phyloP scores from a whole-genome alignment of 2,888 invertebrate genomes.

The Calephelis perditalis region DNA sequence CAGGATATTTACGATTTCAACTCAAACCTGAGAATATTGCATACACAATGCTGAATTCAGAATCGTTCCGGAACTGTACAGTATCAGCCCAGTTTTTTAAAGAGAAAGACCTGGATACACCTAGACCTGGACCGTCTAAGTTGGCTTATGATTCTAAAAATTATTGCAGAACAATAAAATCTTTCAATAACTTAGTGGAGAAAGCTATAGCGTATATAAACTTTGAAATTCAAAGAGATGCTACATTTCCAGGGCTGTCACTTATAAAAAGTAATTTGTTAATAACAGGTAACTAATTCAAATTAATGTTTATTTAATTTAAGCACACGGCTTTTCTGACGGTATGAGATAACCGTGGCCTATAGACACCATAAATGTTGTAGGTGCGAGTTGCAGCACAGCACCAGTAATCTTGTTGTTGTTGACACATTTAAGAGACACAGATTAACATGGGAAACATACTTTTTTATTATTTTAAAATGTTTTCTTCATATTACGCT shows the following conservation, averaged over 20 bases:
- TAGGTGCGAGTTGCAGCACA: too few species aligned
- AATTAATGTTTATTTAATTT: constrained; percentile 3
- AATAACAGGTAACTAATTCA: constrained; percentile 52
- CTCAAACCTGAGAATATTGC: constrained; percentile 64
- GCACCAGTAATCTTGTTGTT: too few species aligned
- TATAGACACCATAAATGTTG: too few species aligned
- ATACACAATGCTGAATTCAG: constrained; percentile 69
- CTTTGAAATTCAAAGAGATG: constrained; percentile 64
- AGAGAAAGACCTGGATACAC: constrained; percentile 47
- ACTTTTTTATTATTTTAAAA: too few species aligned
- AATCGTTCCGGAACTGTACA: constrained; percentile 71
- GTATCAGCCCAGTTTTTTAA: constrained; percentile 56
- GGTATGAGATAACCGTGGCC: too few species aligned
- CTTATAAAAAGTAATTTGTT: constrained; percentile 68
- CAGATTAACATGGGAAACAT: too few species aligned
- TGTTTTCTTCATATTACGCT: too few species aligned
- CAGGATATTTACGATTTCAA: constrained; percentile 58
- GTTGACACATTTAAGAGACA: too few species aligned
- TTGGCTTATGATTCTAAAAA: constrained; percentile 60
- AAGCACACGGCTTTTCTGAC: not conserved
- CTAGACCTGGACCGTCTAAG: constrained; percentile 42
- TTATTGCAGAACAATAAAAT: constrained; percentile 71
- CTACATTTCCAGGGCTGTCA: constrained; percentile 56
- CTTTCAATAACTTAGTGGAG: constrained; percentile 59
- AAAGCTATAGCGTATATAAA: constrained; percentile 53